Evolutionary conservation across 35 echinoderm and acorn worm genomes (phyloP).

Genomic region (Apostichopus californicus): DNA sequence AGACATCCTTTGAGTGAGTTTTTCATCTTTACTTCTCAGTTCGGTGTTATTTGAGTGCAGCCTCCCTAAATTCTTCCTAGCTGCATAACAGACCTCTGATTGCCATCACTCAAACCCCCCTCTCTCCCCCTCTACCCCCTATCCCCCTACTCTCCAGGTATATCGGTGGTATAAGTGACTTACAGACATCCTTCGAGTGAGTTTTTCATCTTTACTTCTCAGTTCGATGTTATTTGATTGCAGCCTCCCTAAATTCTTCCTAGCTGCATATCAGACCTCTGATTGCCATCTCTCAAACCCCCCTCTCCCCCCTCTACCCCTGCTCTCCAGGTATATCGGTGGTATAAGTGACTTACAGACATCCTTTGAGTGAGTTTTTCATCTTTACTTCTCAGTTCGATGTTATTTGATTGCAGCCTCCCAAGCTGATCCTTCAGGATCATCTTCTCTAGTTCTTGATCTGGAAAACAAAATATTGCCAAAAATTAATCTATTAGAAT

Average conservation of each 20-base stretch:
- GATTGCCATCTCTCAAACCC: too few species aligned
- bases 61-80: slow-evolving; percentile 29
- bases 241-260: slow-evolving; percentile 47
- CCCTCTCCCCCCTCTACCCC: too few species aligned
- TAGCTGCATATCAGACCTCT: too few species aligned
- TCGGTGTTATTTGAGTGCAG: slow-evolving; percentile 66
- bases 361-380: slow-evolving; percentile 71
- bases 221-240: slow-evolving; percentile 66
- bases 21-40: slow-evolving; percentile 62
- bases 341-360: slow-evolving; percentile 65
- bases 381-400: slow-evolving; percentile 65
- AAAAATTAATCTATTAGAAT: not conserved
- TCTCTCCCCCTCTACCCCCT: too few species aligned
- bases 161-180: slow-evolving; percentile 6
- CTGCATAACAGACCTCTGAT: too few species aligned
- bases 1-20: slow-evolving; percentile 69
- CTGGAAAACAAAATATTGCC: slow-evolving; percentile 38
- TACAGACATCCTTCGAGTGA: slow-evolving; percentile 73
- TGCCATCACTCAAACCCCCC: too few species aligned
- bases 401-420: slow-evolving; percentile 66
- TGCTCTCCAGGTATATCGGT: too few species aligned
- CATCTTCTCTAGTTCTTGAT: slow-evolving; percentile 66
- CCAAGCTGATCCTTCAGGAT: slow-evolving; percentile 76
- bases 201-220: slow-evolving; percentile 63
- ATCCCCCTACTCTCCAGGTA: too few species aligned